Base-by-base conservation (phyloP, 2,113 vertebrate genomes). In the Chaetodon auriga region DNA sequence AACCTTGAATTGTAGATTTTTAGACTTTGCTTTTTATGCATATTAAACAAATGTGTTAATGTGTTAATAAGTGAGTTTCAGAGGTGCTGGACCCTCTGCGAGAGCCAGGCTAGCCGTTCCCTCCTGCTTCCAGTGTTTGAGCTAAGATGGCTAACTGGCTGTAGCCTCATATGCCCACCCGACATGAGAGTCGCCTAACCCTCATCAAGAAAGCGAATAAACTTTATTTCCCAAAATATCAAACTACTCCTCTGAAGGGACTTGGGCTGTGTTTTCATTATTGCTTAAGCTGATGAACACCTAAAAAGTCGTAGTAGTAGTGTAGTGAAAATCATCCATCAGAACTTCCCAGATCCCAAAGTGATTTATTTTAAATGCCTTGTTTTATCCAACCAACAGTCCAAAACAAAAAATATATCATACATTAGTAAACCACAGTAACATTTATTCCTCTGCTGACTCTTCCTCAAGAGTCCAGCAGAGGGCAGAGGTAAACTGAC, bases 401-500 rank as follows among this genome's bases (percentile, higher is more conserved):
- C 8, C 35, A 70, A 54, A 53, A 53, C 30, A 30, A 30, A 30
- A 30, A 30, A 30, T 30, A 30, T 30, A 30, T 30, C 30, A 30
- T 30, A 30, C 3, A 3, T 30, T 30, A 30, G 30, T 30, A 30
- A 30, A 30, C 30, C 30, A 30, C 35, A 71, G 19, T 45, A 65
- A 12, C 38, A 23, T 45, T 30, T 12, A 68, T 30, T 13, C 16
- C 16, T 38, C 66, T 14, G 21, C 57, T 55, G 16, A 30, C 54
- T 23, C 48, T 85, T 49, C 81, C 76, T 49, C 35, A 6, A 46
- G 72, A 0, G 21, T 86, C 92, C 94, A 92, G 86, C 91, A 95
- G 95, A 87, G 83, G 93, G 94, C 92, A 91, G 87, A 78, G 35
- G 49, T 75, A 25, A 85, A 69, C 76, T 75, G 12, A 58, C 64